These are phyloP conservation scores for Ptiloglossa arizonensis DNA, from an alignment of 1,140 invertebrate species.

Conservation along the genomic window DNA sequence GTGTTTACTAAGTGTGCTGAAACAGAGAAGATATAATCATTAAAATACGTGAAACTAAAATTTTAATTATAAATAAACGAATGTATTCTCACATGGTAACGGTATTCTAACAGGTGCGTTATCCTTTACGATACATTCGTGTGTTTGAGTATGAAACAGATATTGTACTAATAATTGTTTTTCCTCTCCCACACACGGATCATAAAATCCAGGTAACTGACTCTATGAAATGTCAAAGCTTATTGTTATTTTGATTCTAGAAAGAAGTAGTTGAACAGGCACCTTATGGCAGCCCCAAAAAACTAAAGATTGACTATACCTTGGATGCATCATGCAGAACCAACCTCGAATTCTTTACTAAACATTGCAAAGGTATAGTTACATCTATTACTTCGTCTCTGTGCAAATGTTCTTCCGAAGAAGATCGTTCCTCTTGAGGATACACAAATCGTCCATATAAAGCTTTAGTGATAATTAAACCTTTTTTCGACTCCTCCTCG, in stretches of 20 bases:
- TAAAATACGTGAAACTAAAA: not conserved
- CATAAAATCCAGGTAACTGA: conserved; percentile 97
- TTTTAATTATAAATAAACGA: not conserved
- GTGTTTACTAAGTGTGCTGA: conserved; percentile 82
- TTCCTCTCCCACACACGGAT: conserved; percentile 96
- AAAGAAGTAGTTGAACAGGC: conserved; percentile 10
- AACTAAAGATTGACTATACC: conserved; percentile 84
- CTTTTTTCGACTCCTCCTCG: conserved; percentile 90
- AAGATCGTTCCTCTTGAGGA: conserved; percentile 67
- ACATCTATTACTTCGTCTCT: conserved; percentile 92
- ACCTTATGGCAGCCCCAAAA: conserved; percentile 3
- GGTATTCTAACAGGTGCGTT: conserved; percentile 90
- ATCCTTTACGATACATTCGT: conserved; percentile 92
- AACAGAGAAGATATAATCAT: conserved; percentile 56
- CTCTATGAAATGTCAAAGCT: conserved; percentile 85
- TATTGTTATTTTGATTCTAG: conserved; percentile 8
- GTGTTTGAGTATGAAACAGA: conserved; percentile 89
- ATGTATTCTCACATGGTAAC: conserved; percentile 82
- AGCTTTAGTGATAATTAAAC: conserved; percentile 93
- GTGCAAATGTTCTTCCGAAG: conserved; percentile 70
- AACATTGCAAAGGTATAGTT: conserved; percentile 95
- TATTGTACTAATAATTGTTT: conserved; percentile 95
- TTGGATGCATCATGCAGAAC: conserved; percentile 93
- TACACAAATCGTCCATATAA: conserved; percentile 88
- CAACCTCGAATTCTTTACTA: conserved; percentile 95